Evolutionary conservation across 1,140 invertebrate species (phyloP).

Genomic region (Penaeus vannamei): DNA sequence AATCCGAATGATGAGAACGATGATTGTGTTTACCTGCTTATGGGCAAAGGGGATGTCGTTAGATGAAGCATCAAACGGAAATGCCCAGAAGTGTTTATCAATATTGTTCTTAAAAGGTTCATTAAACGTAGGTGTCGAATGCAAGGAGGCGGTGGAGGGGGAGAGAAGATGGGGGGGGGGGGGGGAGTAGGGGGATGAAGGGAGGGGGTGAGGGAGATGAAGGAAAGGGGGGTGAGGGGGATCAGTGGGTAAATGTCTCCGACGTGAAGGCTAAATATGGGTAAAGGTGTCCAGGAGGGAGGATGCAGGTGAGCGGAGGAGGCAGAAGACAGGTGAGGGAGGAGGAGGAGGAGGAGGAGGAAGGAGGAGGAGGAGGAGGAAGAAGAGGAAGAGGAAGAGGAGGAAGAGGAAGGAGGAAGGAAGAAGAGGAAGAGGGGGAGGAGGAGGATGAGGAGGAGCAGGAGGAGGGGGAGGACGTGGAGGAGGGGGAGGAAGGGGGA

Average conservation of each 20-base stretch:
- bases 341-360: background rate
- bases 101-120: too few species aligned
- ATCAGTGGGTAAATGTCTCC: background rate
- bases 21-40: too few species aligned
- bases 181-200: background rate
- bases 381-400: background rate
- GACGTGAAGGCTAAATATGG: too few species aligned
- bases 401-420: background rate
- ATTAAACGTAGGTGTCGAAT: too few species aligned
- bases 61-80: too few species aligned
- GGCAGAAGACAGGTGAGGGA: background rate
- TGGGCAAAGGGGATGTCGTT: too few species aligned
- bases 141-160: background rate
- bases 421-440: background rate
- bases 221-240: background rate
- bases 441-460: background rate
- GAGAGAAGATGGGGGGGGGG: background rate
- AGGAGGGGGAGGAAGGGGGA: slow-evolving; percentile 40
- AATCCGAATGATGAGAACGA: too few species aligned
- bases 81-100: too few species aligned
- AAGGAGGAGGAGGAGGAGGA: background rate
- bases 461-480: slow-evolving; percentile 8
- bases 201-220: background rate
- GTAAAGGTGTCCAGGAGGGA: background rate
- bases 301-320: slow-evolving; percentile 5